Conservation (phyloP, 2,888 invertebrate genomes). For the Caenorhabditis sp. region DNA sequence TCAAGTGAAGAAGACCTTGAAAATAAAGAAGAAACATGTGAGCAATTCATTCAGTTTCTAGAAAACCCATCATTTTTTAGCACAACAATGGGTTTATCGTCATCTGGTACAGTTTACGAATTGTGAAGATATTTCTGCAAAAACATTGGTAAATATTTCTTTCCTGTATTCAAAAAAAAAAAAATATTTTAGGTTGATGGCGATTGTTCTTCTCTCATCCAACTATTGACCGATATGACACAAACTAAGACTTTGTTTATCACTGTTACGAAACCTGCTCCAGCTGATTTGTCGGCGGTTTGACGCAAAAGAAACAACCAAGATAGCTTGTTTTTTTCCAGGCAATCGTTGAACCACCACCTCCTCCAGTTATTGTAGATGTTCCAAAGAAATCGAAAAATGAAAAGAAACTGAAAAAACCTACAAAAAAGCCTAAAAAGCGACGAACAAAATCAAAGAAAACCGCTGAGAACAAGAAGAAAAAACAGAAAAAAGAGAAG, state of each 20-base stretch:
- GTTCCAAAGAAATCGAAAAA: constrained; percentile 6
- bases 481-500: constrained; percentile 14
- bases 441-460: background rate
- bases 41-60: background rate
- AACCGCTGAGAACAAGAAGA: background rate
- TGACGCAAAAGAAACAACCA: no score
- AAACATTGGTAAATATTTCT: constrained; percentile 8
- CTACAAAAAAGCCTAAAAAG: constrained; percentile 9
- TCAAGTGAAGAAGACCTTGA: constrained; percentile 17
- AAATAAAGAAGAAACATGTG: constrained; percentile 36
- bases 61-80: constrained; percentile 3
- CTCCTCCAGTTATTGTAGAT: constrained; percentile 1
- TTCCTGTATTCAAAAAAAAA: no score
- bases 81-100: constrained; percentile 40
- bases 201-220: constrained; percentile 29
- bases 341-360: constrained; percentile 3
- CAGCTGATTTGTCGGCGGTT: background rate
- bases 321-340: no score
- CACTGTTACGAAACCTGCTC: constrained; percentile 17
- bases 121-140: constrained; percentile 37
- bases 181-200: constrained; percentile 24
- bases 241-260: constrained; percentile 27
- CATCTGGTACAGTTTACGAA: constrained; percentile 35
- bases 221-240: constrained; percentile 32
- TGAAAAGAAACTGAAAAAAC: constrained; percentile 5